These are phyloP conservation scores for Lathamus discolor DNA, from an alignment of 2,113 vertebrate genomes.

Conservation along the genomic window DNA sequence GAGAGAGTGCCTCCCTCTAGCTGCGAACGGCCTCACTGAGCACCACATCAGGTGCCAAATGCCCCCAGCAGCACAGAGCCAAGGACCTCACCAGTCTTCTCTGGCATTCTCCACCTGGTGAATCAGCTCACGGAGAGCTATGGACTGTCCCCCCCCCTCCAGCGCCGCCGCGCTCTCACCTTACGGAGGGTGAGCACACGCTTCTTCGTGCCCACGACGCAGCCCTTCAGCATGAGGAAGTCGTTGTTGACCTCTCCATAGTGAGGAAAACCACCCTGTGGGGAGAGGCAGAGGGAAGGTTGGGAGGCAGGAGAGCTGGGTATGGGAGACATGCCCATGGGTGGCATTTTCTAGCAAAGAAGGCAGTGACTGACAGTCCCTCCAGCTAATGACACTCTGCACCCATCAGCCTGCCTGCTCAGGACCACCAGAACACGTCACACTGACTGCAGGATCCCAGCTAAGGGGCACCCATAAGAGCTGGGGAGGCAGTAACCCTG, in stretches of 20 bases:
- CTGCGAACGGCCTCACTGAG: fast-evolving
- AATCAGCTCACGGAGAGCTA: neutral
- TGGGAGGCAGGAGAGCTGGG: neutral
- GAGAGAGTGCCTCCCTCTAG: neutral
- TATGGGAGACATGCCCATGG: neutral
- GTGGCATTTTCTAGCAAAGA: neutral
- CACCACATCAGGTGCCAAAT: fast-evolving
- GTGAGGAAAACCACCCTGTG: constrained; percentile 82
- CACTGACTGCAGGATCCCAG: neutral
- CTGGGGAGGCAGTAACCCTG: neutral
- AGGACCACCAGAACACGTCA: neutral
- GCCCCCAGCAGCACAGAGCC: neutral
- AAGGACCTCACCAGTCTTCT: fast-evolving
- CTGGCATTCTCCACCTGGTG: too few species aligned
- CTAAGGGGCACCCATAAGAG: neutral
- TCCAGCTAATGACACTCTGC: neutral
- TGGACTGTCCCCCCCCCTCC: fast-evolving
- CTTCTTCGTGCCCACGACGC: constrained; percentile 81
- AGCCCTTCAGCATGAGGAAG: constrained; percentile 84
- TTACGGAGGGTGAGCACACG: constrained; percentile 82
- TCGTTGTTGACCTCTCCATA: constrained; percentile 83
- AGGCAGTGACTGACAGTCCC: neutral
- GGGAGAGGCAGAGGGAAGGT: neutral
- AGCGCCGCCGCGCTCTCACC: constrained; percentile 27
- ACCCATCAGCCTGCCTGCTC: neutral